phyloP scores from a whole-genome alignment of 2,888 invertebrate genomes.

The Cantharis rustica region DNA sequence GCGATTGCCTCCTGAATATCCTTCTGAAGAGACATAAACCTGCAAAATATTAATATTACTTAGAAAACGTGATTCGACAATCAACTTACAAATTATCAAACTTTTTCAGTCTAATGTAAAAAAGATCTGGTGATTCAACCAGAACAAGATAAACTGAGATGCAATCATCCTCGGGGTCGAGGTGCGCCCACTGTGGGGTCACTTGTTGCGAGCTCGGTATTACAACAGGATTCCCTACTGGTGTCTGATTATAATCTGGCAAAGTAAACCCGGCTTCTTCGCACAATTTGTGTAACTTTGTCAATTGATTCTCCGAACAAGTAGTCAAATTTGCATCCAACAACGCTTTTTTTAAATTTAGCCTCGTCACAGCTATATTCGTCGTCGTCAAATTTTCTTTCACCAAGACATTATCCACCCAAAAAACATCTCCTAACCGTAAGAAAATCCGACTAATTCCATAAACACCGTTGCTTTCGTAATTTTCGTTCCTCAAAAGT shows the following conservation, averaged over 20 bases:
- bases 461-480: slow-evolving; percentile 35
- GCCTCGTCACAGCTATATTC: slow-evolving; percentile 60
- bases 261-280: slow-evolving; percentile 47
- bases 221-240: slow-evolving; percentile 21
- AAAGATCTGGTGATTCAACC: slow-evolving; percentile 56
- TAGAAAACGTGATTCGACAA: not conserved
- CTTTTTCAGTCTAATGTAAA: slow-evolving; percentile 60
- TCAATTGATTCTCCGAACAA: slow-evolving; percentile 59
- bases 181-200: slow-evolving; percentile 58
- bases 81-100: slow-evolving; percentile 52
- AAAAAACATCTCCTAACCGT: slow-evolving; percentile 65
- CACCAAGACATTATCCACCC: slow-evolving; percentile 67
- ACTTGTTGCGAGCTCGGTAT: slow-evolving; percentile 30
- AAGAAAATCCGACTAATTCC: slow-evolving; percentile 60
- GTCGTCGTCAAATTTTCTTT: slow-evolving; percentile 60
- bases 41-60: not conserved
- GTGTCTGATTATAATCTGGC: slow-evolving; percentile 38
- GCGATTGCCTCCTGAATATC: slow-evolving; percentile 52
- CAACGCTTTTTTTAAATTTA: slow-evolving; percentile 61
- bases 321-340: slow-evolving; percentile 55
- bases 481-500: slow-evolving; percentile 11
- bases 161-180: slow-evolving; percentile 53
- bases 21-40: slow-evolving; percentile 50
- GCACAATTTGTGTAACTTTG: slow-evolving; percentile 58
- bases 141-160: slow-evolving; percentile 57